Evolutionary conservation across 23 tunicate genomes (phyloP), one percentile per base, ranked within the genome.

Genomic region (Ascidia mentula): DNA sequence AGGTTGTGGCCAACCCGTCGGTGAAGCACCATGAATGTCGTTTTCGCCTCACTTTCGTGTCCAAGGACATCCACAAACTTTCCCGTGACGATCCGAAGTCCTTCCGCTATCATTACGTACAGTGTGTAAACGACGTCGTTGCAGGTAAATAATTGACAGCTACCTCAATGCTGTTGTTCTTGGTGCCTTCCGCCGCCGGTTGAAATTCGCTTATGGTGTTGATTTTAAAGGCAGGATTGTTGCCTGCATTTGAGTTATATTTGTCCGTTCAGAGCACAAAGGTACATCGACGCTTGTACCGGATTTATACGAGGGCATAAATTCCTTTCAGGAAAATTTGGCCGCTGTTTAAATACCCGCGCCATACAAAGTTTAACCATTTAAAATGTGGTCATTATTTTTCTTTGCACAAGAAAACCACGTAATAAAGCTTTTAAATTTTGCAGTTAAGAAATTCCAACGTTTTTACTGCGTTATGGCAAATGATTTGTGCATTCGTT

Each of bases 41-140:
- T 32, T 73, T 93, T 42, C 81, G 94, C 38, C 75, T 93, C 17
- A 80, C 81, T 15, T 93, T 93, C 72, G 81, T 93, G 46, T 80
- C 98, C 15, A 88, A 88, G 75, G 98, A 93, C 46, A 39, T 88
- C 70, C 89, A 88, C 86, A 60, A 88, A 76, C 18, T 93, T 37
- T 79, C 89, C 17, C 88, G 87, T 34, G 91, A 88, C 31, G 94
- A 88, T 42, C 87, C 89, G 0, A 71, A 76, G 20, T 92, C 98
- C 6, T 93, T 93, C 78, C 87, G 59, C 31, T 93, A 93, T 34
- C 81, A 74, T 32, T 93, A 84, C 77, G 79, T 59, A 46, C 98
- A 93, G 40, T 88, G 88, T 37, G 89, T 88, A 38, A 85, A 88
- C 69, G 98, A 93, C 60, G 94, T 93, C 30, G 73, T 84, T 24